Evolutionary conservation across 2,797 vertebrate genomes (phyloP), one percentile per base, ranked within the genome.

Genomic region (Liasis olivaceus): DNA sequence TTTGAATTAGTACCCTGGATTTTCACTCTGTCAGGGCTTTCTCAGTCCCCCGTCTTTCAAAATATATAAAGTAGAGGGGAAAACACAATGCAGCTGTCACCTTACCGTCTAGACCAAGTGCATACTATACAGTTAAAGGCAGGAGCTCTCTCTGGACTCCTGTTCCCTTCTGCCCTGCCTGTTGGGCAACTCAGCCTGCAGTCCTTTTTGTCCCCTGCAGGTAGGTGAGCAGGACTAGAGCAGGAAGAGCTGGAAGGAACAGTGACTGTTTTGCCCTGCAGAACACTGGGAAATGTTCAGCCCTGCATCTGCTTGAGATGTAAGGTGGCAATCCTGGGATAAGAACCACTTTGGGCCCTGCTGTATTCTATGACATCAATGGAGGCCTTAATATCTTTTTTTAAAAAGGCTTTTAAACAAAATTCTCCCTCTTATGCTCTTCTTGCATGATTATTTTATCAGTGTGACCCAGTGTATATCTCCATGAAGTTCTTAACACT

Each of bases 361-460:
- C 72, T 94, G 94, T 77, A 64, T 58, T 95, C 94, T 69, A 93
- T 96, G 96, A 94, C 89, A 95, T 90, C 91, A 91, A 93, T 93
- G 88, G 95, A 95, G 94, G 91, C 95, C 93, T 94, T 90, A 87
- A 88, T 72, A 9, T 14, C 91, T 93, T 89, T 86, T 72, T 62
- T 91, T 91, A 91, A 87, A 92, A 58, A 95, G 95, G 93, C 93
- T 94, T 94, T 89, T 94, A 95, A n/a, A 86, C 62, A 81, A 81
- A 85, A 56, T 94, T 94, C 94, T 95, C 94, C 93, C 90, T 92
- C 95, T 90, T 94, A 94, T 96, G 96, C 96, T 93, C 63, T 95
- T 96, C 93, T 66, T 77, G 94, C 96, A 97, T 96, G 95, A 96
- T 91, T 93, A 85, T 95, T 81, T 47, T 94, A 90, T 94, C 91